Conservation (phyloP, 2,113 vertebrate genomes). For the Chaenocephalus aceratus region DNA sequence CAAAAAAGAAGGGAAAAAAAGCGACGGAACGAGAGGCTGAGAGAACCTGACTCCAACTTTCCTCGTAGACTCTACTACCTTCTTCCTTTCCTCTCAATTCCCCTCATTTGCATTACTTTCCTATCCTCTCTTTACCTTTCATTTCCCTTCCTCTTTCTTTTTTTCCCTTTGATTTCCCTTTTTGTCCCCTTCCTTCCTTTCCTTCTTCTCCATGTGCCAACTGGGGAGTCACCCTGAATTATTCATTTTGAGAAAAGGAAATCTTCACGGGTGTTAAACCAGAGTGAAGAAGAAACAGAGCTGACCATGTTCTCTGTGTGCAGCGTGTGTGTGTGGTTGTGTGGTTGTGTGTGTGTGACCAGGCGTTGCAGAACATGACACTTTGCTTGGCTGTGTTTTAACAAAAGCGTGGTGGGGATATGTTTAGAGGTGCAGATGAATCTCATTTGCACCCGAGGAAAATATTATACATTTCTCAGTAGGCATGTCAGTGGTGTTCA, state of each 20-base stretch:
- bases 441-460: constrained; percentile 67
- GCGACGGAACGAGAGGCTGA: constrained; percentile 20
- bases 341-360: constrained; percentile 12
- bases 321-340: constrained; percentile 15
- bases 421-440: constrained; percentile 69
- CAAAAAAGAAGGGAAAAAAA: constrained; percentile 9
- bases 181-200: background rate
- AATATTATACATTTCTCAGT: constrained; percentile 60
- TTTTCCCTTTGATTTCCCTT: background rate
- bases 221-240: constrained; percentile 72
- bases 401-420: constrained; percentile 43
- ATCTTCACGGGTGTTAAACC: constrained; percentile 73
- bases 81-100: no score
- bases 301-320: constrained; percentile 51
- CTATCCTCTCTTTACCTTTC: no score
- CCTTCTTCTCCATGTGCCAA: constrained; percentile 26
- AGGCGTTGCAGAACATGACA: constrained; percentile 43
- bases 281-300: constrained; percentile 26
- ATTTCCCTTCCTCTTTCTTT: no score
- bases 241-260: constrained; percentile 83
- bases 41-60: constrained; percentile 14
- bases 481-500: constrained; percentile 54
- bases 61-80: background rate
- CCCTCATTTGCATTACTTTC: no score
- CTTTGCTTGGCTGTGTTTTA: constrained; percentile 43